phyloP scores from a whole-genome alignment of 2,888 invertebrate species.

The Adelphocoris suturalis region DNA sequence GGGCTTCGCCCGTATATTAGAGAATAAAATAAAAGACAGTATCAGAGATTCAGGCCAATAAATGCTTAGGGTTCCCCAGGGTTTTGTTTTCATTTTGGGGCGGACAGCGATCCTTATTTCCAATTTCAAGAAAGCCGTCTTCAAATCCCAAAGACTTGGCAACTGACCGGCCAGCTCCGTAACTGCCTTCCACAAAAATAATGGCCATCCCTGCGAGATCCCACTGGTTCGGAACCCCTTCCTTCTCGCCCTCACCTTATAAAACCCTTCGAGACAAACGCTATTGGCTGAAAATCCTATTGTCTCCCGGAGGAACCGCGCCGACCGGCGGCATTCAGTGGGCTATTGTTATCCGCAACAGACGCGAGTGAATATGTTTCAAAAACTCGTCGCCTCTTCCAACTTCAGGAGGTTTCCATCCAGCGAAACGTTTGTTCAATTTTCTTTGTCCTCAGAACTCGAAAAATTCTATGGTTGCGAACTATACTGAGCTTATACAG shows the following conservation, averaged over 20 bases:
- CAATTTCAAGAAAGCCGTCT: neutral
- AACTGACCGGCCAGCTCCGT: neutral
- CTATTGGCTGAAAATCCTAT: slow-evolving; percentile 32
- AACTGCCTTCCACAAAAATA: neutral
- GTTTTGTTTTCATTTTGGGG: too few species aligned
- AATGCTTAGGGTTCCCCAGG: too few species aligned
- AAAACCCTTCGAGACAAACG: slow-evolving; percentile 37
- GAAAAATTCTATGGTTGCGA: too few species aligned
- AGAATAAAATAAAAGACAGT: too few species aligned
- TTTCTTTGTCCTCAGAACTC: neutral
- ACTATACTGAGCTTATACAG: too few species aligned
- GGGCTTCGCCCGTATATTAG: too few species aligned
- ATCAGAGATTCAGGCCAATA: too few species aligned
- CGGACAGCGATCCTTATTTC: neutral
- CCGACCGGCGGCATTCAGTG: slow-evolving; percentile 13
- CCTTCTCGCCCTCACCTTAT: neutral
- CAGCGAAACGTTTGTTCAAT: neutral
- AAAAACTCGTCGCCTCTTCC: slow-evolving; percentile 36
- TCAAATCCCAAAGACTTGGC: slow-evolving; percentile 11
- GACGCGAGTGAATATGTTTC: slow-evolving; percentile 35
- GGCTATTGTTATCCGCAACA: slow-evolving; percentile 35
- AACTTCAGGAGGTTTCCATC: neutral
- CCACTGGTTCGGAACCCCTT: slow-evolving; percentile 6
- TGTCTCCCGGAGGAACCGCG: slow-evolving; percentile 30
- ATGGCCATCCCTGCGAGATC: slow-evolving; percentile 34